phyloP scores from a whole-genome alignment of 1,140 invertebrate genomes.

The Metaphire vulgaris region DNA sequence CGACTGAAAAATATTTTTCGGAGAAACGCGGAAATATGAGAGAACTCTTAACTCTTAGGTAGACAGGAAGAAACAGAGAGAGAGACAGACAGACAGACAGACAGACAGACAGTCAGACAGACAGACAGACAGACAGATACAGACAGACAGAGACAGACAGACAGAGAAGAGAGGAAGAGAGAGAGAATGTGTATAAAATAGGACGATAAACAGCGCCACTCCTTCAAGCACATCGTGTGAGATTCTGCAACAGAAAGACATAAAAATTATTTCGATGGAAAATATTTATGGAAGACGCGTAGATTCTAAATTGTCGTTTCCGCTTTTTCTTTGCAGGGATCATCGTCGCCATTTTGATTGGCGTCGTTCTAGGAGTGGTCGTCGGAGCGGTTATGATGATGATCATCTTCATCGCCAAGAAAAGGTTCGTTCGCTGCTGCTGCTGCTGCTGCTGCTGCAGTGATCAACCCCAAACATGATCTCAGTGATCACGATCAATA shows the following conservation, averaged over 20 bases:
- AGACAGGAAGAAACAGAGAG: constrained; percentile 1
- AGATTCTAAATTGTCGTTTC: background rate
- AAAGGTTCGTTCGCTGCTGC: constrained; percentile 10
- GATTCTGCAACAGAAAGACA: background rate
- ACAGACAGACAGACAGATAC: constrained; percentile 6
- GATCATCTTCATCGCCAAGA: constrained; percentile 21
- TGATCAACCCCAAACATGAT: too few species aligned
- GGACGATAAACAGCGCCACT: constrained; percentile 13
- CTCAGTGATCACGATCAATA: too few species aligned
- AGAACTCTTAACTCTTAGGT: background rate
- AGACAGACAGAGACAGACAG: constrained; percentile 20
- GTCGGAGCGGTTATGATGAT: constrained; percentile 18
- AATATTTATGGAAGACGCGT: background rate
- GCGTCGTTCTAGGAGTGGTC: constrained; percentile 6
- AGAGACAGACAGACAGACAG: constrained; percentile 9
- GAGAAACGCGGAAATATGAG: background rate
- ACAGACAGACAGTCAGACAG: constrained; percentile 6
- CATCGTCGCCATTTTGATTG: constrained; percentile 4
- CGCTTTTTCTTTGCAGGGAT: background rate
- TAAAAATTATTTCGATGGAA: background rate
- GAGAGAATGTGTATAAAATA: constrained; percentile 15
- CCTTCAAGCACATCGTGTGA: background rate
- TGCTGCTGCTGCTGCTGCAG: too few species aligned
- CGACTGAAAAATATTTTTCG: background rate
- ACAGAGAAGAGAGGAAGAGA: constrained; percentile 21